These are phyloP conservation scores for Eptatretus atami DNA, from an alignment of 2,797 vertebrate genomes.

Conservation along the genomic window DNA sequence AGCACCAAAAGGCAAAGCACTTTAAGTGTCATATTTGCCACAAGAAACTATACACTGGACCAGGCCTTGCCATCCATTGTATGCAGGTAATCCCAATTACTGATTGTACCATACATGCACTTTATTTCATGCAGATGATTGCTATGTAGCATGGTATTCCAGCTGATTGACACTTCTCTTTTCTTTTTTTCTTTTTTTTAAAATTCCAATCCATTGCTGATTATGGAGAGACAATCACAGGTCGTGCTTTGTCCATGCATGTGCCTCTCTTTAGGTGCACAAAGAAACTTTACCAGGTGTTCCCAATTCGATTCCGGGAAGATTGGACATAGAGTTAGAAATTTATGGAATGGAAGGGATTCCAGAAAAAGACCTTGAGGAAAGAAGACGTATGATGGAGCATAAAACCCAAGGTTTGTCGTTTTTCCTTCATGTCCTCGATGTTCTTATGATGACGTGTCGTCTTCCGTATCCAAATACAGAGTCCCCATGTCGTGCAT, in stretches of 20 bases:
- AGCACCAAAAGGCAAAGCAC: constrained; percentile 96
- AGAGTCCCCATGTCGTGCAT: too few species aligned
- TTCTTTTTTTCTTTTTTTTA: too few species aligned
- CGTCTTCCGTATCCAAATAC: too few species aligned
- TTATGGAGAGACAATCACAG: too few species aligned
- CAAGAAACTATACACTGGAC: constrained; percentile 86
- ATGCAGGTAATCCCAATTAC: constrained; percentile 44
- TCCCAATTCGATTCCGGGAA: constrained; percentile 86
- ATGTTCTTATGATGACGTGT: too few species aligned
- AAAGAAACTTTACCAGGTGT: constrained; percentile 95
- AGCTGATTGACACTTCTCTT: too few species aligned
- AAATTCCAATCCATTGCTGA: too few species aligned
- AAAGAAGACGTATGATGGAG: constrained; percentile 52
- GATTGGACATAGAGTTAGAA: constrained; percentile 83
- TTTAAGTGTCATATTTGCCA: constrained; percentile 99
- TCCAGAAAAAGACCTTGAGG: constrained; percentile 96
- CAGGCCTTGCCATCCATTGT: constrained; percentile 84
- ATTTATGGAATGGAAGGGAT: constrained; percentile 99
- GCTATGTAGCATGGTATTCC: too few species aligned
- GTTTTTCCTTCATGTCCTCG: too few species aligned
- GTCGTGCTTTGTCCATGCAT: too few species aligned
- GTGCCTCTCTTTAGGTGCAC: constrained; percentile 32
- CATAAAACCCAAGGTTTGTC: constrained; percentile 85
- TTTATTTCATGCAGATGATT: too few species aligned
- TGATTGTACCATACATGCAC: neutral